Percentiles rank a stretch among this genome's conserved stretches.
Conservation (phyloP, 2,888 invertebrate species). For the Macrosiphum euphorbiae region DNA sequence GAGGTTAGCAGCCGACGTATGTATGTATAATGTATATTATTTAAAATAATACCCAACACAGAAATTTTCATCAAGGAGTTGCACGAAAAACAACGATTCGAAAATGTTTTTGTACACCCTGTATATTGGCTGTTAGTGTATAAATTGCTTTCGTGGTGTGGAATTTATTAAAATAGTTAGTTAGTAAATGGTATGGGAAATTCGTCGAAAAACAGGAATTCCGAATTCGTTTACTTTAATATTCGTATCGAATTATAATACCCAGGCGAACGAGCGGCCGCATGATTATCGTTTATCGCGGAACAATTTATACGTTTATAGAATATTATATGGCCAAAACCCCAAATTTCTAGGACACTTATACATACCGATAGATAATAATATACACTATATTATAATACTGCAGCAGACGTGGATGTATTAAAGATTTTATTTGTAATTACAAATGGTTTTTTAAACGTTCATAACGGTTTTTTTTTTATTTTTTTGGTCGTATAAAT, state of each 20-base stretch:
- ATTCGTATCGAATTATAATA: background rate
- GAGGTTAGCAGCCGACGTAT: too few species aligned
- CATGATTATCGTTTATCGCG: background rate
- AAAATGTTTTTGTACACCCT: background rate
- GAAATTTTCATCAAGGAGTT: too few species aligned
- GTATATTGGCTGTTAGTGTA: background rate
- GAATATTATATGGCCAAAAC: background rate
- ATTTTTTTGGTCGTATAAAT: background rate
- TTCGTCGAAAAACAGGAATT: background rate
- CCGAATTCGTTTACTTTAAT: background rate
- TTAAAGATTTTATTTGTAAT: conserved; percentile 8
- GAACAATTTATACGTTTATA: background rate
- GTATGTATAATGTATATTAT: too few species aligned
- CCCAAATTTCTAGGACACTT: background rate
- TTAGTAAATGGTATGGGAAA: background rate
- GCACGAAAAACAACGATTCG: too few species aligned
- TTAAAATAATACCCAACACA: too few species aligned
- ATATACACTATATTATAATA: background rate
- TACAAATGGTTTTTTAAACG: conserved; percentile 22
- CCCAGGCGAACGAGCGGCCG: background rate
- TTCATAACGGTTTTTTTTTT: background rate
- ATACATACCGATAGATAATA: background rate
- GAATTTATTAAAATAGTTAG: background rate
- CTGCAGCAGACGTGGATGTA: background rate
- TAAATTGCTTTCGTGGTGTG: background rate